Evolutionary conservation across 2,797 vertebrate species (phyloP), one percentile per base, ranked within the genome.

Genomic region (Etheostoma nigrum): DNA sequence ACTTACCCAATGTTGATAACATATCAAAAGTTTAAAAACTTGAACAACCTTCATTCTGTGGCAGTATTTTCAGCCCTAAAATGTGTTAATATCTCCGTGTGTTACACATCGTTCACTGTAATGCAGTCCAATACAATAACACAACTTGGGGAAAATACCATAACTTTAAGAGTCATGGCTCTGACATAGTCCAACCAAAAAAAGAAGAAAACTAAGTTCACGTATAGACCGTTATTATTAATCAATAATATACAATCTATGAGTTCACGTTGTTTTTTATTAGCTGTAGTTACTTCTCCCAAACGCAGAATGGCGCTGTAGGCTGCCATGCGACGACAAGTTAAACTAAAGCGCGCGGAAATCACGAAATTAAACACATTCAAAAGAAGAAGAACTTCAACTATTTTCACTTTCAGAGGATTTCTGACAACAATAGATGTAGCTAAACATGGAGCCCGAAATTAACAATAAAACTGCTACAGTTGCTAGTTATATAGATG

Each of bases 241-340:
- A 23, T 23, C 21, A 23, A 23, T 23, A 23, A 23, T 23, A 23
- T 23, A 23, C 21, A 23, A 1, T 23, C 21, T 23, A 23, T 23
- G 21, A 19, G 16, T 36, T 30, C 30, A 30, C 30, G 30, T 30
- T 30, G 30, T 30, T 30, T 27, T 27, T 27, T 30, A 30, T 30
- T 30, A 30, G 11, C 14, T 67, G 64, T 76, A 64, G 42, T 76
- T 63, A 3, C 4, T 55, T 72, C 60, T 72, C 90, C 92, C 0
- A 0, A 5, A 12, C 82, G 33, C 49, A 14, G 83, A 86, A 1
- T 14, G 91, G 71, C 84, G 81, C 79, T 82, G 45, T 1, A 13
- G 4, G 0, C 1, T 1, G 2, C 1, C 0, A 2, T 0, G 16
- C 2, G 4, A 14, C n/a, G 1, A 1, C 1, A 21, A 45, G 23